Conservation (phyloP, 2,113 vertebrate genomes). For the Epinephelus lanceolatus region DNA sequence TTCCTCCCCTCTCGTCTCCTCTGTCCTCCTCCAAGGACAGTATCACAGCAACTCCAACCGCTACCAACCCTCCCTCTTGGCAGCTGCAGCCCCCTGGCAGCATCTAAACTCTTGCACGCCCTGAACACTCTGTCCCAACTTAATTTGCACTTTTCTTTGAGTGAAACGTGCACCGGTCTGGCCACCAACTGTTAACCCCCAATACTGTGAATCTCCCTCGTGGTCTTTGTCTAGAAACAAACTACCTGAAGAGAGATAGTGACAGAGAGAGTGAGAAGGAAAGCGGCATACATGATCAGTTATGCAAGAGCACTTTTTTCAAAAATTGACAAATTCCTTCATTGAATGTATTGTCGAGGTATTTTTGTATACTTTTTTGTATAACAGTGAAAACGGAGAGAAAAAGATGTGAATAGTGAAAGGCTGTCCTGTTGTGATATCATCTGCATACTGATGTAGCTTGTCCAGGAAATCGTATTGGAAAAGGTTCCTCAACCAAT, state of each 20-base stretch:
- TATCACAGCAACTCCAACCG: slow-evolving; percentile 27
- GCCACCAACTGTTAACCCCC: slow-evolving; percentile 79
- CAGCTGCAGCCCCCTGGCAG: slow-evolving; percentile 49
- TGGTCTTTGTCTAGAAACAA: slow-evolving; percentile 71
- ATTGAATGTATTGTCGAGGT: slow-evolving; percentile 82
- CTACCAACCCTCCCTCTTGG: slow-evolving; percentile 12
- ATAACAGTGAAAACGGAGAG: slow-evolving; percentile 55
- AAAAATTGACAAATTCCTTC: slow-evolving; percentile 67
- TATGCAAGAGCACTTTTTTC: slow-evolving; percentile 81
- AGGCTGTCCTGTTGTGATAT: slow-evolving; percentile 44
- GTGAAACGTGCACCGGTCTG: slow-evolving; percentile 63
- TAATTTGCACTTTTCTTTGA: slow-evolving; percentile 73
- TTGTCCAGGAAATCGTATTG: slow-evolving; percentile 32
- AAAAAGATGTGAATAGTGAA: slow-evolving; percentile 34
- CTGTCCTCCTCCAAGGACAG: slow-evolving; percentile 64
- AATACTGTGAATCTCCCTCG: slow-evolving; percentile 78
- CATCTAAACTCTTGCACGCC: slow-evolving; percentile 38
- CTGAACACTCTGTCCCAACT: slow-evolving; percentile 55
- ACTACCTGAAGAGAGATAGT: slow-evolving; percentile 55
- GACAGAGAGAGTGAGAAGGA: slow-evolving; percentile 39
- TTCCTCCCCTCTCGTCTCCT: slow-evolving; percentile 21
- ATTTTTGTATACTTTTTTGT: slow-evolving; percentile 81
- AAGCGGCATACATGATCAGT: slow-evolving; percentile 53
- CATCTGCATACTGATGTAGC: slow-evolving; percentile 32
- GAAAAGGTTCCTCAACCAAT: slow-evolving; percentile 39